phyloP scores from a whole-genome alignment of 2,797 vertebrate species.

The Betta splendens region DNA sequence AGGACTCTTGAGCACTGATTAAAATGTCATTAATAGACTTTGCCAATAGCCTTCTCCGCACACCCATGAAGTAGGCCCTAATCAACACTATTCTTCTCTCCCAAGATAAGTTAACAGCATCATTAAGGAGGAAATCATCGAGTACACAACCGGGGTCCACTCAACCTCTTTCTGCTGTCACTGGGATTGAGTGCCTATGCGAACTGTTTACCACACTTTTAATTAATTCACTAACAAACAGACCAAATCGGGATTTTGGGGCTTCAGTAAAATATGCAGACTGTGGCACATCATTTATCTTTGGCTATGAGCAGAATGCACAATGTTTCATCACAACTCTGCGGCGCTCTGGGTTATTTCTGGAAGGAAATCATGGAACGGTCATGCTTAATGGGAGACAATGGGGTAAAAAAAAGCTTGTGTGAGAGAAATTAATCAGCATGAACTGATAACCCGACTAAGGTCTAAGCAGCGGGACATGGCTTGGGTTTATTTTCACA shows the following conservation, averaged over 20 bases:
- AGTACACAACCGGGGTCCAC: constrained; percentile 37
- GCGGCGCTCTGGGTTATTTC: constrained; percentile 38
- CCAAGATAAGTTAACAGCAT: constrained; percentile 59
- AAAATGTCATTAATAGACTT: constrained; percentile 65
- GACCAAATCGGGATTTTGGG: constrained; percentile 53
- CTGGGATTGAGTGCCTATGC: constrained; percentile 50
- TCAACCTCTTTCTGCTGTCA: constrained; percentile 49
- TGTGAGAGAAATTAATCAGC: constrained; percentile 20
- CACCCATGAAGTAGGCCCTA: constrained; percentile 27
- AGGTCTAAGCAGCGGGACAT: constrained; percentile 8
- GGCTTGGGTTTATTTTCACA: constrained; percentile 26
- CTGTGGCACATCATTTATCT: constrained; percentile 56
- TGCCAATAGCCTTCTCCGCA: constrained; percentile 38
- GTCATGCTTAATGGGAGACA: constrained; percentile 33
- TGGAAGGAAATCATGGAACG: constrained; percentile 20
- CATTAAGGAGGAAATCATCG: constrained; percentile 64
- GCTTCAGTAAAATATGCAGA: constrained; percentile 48
- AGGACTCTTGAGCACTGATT: constrained; percentile 58
- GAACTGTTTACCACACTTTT: constrained; percentile 56
- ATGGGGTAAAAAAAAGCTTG: constrained; percentile 14
- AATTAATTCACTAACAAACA: constrained; percentile 55
- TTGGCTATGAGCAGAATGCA: constrained; percentile 26
- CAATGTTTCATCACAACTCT: constrained; percentile 50
- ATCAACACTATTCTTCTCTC: constrained; percentile 55
- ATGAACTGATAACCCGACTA: constrained; percentile 20